A percentile compares a stretch with the other conserved stretches of the same genome.
phyloP scores from a whole-genome alignment of 2,113 vertebrate species.

The Bolborhynchus lineola region DNA sequence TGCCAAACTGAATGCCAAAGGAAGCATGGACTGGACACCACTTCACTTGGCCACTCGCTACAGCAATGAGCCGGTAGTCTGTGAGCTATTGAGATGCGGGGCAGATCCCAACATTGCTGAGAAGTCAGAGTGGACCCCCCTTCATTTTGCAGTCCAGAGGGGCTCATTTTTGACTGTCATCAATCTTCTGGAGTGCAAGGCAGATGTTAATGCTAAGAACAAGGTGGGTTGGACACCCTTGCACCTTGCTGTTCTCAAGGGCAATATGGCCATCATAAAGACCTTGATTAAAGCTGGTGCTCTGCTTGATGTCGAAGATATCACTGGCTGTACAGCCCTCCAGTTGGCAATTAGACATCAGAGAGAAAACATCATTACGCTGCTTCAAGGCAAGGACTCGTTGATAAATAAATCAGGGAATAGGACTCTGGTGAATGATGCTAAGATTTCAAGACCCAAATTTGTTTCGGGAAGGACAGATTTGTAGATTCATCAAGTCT shows the following conservation, averaged over 20 bases:
- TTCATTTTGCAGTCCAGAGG: slow-evolving; percentile 79
- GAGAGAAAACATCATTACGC: slow-evolving; percentile 66
- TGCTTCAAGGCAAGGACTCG: slow-evolving; percentile 59
- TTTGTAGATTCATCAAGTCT: not conserved
- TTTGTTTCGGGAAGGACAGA: slow-evolving; percentile 3
- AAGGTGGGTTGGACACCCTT: slow-evolving; percentile 75
- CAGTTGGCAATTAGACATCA: slow-evolving; percentile 72
- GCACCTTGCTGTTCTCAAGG: slow-evolving; percentile 80
- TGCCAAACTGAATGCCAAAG: slow-evolving; percentile 62
- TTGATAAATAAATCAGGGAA: fast-evolving
- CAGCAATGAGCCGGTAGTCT: slow-evolving; percentile 60
- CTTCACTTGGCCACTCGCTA: slow-evolving; percentile 83
- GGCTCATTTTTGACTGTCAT: slow-evolving; percentile 73
- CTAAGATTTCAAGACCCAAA: not conserved
- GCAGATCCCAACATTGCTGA: slow-evolving; percentile 77
- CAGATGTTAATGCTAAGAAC: slow-evolving; percentile 77
- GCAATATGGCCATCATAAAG: slow-evolving; percentile 74
- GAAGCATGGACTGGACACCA: slow-evolving; percentile 78
- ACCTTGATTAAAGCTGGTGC: slow-evolving; percentile 78
- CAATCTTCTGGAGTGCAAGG: slow-evolving; percentile 75
- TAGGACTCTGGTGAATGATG: not conserved
- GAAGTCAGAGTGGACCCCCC: slow-evolving; percentile 76
- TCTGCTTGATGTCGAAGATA: slow-evolving; percentile 60
- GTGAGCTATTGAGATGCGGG: slow-evolving; percentile 71
- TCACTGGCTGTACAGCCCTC: slow-evolving; percentile 73